phyloP scores from a whole-genome alignment of 2,113 vertebrate genomes.

The Albula goreensis region DNA sequence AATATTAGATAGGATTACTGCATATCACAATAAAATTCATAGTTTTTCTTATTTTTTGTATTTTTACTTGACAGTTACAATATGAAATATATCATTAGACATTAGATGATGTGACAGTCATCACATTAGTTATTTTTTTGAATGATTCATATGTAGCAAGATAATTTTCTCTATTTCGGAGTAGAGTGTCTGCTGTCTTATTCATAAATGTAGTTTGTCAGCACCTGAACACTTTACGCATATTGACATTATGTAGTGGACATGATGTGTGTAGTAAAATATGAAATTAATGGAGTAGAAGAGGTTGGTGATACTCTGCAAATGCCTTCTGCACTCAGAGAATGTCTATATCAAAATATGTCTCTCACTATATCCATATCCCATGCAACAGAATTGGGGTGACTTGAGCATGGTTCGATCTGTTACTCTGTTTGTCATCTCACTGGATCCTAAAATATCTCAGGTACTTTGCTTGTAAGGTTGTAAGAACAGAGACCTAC shows the following conservation, averaged over 20 bases:
- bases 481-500: neutral
- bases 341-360: neutral
- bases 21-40: no score
- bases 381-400: neutral
- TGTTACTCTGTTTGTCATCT: neutral
- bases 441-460: neutral
- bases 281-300: slow-evolving; percentile 16
- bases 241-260: slow-evolving; percentile 53
- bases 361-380: neutral
- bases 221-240: neutral
- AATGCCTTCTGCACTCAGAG: neutral
- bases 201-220: neutral
- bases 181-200: no score
- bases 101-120: no score
- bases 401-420: neutral
- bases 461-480: no score
- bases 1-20: no score
- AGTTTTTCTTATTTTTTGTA: no score
- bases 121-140: no score
- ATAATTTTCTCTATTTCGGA: no score
- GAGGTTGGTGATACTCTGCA: neutral
- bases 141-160: no score
- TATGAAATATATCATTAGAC: neutral
- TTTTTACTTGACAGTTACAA: no score
- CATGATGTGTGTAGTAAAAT: slow-evolving; percentile 35